phyloP scores from a whole-genome alignment of 2,113 vertebrate genomes.

The Hyla sarda region DNA sequence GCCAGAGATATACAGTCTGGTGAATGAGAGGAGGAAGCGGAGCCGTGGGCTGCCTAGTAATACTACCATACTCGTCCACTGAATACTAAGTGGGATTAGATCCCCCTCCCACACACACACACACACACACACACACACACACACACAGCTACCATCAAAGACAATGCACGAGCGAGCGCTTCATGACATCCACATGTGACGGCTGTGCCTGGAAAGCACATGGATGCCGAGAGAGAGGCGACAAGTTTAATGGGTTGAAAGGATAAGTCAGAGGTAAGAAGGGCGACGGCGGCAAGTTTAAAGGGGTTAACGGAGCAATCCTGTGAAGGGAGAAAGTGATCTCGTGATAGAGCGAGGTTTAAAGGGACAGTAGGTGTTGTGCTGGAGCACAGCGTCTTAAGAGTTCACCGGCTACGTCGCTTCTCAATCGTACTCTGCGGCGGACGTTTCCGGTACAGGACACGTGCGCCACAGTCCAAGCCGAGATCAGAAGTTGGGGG shows the following conservation, averaged over 20 bases:
- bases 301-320: background rate
- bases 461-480: too few relatives aligned
- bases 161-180: conserved; percentile 25
- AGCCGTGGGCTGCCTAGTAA: conserved; percentile 56
- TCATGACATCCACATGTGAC: background rate
- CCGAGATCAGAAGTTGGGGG: too few relatives aligned
- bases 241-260: background rate
- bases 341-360: background rate
- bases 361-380: too few relatives aligned
- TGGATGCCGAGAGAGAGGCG: background rate
- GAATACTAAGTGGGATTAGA: conserved; percentile 57
- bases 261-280: background rate
- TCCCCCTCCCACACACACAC: conserved; percentile 42
- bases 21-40: conserved; percentile 53
- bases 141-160: background rate
- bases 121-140: background rate
- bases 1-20: conserved; percentile 40
- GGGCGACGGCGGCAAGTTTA: background rate
- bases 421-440: too few relatives aligned
- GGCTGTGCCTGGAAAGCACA: background rate
- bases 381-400: too few relatives aligned
- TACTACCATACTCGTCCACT: conserved; percentile 49
- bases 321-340: background rate
- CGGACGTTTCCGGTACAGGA: too few relatives aligned
- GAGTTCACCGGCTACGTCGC: too few relatives aligned